Percentiles rank a stretch among this genome's conserved stretches.
Evolutionary conservation across 2,888 invertebrate genomes (phyloP).

Genomic region (Xestia ashworthii): DNA sequence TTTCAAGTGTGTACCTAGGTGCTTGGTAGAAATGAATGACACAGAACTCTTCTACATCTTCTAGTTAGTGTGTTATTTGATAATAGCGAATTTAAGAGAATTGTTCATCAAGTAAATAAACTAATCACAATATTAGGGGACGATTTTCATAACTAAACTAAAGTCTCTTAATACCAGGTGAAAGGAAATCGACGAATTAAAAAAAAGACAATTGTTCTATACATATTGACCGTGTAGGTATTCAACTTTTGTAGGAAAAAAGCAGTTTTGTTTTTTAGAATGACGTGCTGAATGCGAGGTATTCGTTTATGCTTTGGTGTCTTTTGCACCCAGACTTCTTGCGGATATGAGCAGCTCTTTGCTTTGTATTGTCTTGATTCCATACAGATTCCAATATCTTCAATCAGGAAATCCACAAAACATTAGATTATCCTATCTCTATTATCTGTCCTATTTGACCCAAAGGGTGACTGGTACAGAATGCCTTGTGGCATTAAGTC

Average conservation of each 20-base stretch:
- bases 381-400: not conserved
- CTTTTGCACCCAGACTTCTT: not conserved
- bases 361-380: not conserved
- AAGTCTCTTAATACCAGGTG: not conserved
- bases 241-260: not conserved
- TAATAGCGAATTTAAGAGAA: not conserved
- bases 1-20: not conserved
- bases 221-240: not conserved
- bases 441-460: too few species aligned
- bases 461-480: too few species aligned
- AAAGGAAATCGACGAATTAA: not conserved
- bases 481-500: too few species aligned
- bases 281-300: not conserved
- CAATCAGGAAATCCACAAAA: not conserved
- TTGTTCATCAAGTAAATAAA: not conserved
- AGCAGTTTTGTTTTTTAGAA: not conserved
- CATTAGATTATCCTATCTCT: too few species aligned
- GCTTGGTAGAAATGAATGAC: not conserved
- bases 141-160: not conserved
- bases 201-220: not conserved
- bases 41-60: not conserved
- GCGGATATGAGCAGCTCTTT: not conserved
- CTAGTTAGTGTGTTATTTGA: constrained; percentile 1
- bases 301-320: not conserved
- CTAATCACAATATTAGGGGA: not conserved